A percentile compares a stretch with the other conserved stretches of the same genome.
Evolutionary conservation across 2,113 vertebrate genomes (phyloP).

Genomic region (Puntigrus tetrazona): DNA sequence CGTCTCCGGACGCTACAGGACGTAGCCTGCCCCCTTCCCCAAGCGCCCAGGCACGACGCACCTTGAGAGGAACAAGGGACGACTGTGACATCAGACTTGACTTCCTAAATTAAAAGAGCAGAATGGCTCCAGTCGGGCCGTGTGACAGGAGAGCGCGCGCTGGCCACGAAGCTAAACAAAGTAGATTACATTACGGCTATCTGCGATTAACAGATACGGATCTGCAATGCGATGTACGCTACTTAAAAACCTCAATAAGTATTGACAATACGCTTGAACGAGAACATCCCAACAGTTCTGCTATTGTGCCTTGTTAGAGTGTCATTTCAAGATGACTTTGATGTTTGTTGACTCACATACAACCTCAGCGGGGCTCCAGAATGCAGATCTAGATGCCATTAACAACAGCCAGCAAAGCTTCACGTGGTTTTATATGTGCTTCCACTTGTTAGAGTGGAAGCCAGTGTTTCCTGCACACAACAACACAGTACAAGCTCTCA

Average conservation of each 20-base stretch:
- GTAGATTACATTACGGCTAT: constrained; percentile 38
- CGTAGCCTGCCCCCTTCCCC: constrained; percentile 17
- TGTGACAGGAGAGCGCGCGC: constrained; percentile 28
- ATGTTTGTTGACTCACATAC: neutral
- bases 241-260: constrained; percentile 12
- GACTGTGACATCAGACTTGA: constrained; percentile 37
- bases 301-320: neutral
- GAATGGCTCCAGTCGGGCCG: constrained; percentile 44
- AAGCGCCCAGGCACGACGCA: constrained; percentile 40
- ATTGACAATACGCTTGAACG: constrained; percentile 1
- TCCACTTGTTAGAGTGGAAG: neutral
- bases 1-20: constrained; percentile 34
- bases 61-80: constrained; percentile 42
- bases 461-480: neutral
- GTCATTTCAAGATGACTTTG: constrained; percentile 22
- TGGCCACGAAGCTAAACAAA: constrained; percentile 27
- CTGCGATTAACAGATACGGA: constrained; percentile 37
- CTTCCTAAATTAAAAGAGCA: constrained; percentile 52
- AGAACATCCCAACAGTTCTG: neutral
- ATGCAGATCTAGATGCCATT: neutral
- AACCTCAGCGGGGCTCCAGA: constrained; percentile 20
- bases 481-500: neutral
- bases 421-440: neutral
- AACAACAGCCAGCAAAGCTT: neutral
- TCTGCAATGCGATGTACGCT: constrained; percentile 21